phyloP scores from a whole-genome alignment of 2,113 vertebrate species.

The Eubucco bourcierii region DNA sequence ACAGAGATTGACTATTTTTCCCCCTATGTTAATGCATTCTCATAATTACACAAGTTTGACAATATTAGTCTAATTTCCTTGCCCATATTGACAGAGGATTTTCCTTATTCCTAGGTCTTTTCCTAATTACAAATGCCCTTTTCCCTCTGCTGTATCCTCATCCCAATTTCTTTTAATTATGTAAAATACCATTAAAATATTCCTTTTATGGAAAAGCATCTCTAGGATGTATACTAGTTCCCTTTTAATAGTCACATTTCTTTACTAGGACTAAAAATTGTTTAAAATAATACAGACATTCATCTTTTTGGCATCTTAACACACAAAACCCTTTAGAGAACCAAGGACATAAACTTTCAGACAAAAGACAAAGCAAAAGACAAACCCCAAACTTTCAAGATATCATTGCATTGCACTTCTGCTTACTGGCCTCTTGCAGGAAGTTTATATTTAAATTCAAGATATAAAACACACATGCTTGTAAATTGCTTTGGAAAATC shows the following conservation, averaged over 20 bases:
- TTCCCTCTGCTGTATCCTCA: fast-evolving
- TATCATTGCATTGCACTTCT: not conserved
- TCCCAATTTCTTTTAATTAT: not conserved
- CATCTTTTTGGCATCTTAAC: not conserved
- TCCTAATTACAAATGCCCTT: not conserved
- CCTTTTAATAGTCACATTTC: not conserved
- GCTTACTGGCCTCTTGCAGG: not conserved
- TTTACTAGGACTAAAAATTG: not conserved
- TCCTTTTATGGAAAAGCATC: not conserved
- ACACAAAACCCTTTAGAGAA: not conserved
- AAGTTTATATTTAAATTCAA: not conserved
- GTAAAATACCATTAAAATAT: not conserved
- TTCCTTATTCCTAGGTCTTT: not conserved
- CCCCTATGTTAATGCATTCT: not conserved
- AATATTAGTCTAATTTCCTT: not conserved
- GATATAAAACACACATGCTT: not conserved
- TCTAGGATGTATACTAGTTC: too few species aligned
- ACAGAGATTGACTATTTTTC: not conserved
- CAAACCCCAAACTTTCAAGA: not conserved
- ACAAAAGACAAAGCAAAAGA: not conserved
- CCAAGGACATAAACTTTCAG: not conserved
- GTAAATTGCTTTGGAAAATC: not conserved
- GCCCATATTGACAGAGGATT: not conserved
- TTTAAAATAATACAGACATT: not conserved
- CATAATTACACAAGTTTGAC: not conserved